phyloP scores from a whole-genome alignment of 2,797 vertebrate genomes.

The Rhincodon typus region DNA sequence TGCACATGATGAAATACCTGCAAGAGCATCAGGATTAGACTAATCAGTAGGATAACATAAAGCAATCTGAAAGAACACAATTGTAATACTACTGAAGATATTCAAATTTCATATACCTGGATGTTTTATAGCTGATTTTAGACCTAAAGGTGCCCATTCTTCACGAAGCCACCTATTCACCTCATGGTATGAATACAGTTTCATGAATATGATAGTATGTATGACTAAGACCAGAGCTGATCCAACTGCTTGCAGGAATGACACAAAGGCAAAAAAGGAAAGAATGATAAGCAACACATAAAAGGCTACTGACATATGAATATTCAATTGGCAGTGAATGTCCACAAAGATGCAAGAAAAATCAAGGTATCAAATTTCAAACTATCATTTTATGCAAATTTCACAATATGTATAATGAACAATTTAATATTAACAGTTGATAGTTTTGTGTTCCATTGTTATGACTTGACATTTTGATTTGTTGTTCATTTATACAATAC shows the following conservation, averaged over 20 bases:
- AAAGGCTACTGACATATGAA: background rate
- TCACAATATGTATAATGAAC: background rate
- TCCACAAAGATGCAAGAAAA: background rate
- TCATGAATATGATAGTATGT: constrained; percentile 45
- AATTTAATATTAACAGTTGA: background rate
- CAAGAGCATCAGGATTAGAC: background rate
- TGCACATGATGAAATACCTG: constrained; percentile 23
- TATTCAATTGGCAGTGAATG: background rate
- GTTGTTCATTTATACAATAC: background rate
- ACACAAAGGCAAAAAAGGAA: background rate
- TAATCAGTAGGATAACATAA: background rate
- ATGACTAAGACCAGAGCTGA: constrained; percentile 47
- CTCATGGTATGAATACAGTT: constrained; percentile 48
- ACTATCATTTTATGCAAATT: background rate
- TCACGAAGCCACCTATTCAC: constrained; percentile 44
- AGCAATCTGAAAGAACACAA: background rate
- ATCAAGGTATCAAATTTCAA: background rate
- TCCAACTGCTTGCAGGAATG: constrained; percentile 46
- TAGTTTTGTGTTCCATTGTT: background rate
- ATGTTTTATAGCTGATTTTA: constrained; percentile 15
- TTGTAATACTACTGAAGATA: background rate
- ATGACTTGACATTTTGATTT: background rate
- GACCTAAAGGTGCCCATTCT: constrained; percentile 20
- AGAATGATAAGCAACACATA: background rate
- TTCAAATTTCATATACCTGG: background rate